Evolutionary conservation across 2,888 invertebrate genomes (phyloP).

Genomic region (Ommatoiulus sabulosus): DNA sequence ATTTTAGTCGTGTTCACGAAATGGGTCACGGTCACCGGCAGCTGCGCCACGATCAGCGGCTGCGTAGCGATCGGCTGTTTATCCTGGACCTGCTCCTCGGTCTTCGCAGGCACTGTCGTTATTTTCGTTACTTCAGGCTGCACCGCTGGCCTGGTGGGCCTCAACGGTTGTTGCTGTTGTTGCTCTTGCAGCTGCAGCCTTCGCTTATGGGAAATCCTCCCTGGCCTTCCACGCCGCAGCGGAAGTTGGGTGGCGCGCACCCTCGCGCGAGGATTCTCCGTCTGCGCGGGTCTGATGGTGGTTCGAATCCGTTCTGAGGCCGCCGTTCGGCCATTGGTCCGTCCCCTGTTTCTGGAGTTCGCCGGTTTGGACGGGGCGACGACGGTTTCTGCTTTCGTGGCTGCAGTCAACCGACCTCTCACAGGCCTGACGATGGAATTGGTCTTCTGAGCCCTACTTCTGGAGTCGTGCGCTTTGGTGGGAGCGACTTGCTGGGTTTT

Average conservation of each 20-base stretch:
- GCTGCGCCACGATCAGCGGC: background rate
- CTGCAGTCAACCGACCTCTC: background rate
- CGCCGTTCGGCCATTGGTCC: slow-evolving; percentile 2
- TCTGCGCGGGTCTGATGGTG: slow-evolving; percentile 56
- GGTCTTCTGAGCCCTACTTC: background rate
- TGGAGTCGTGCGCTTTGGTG: background rate
- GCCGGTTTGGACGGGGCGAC: background rate
- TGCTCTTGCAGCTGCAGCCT: slow-evolving; percentile 30
- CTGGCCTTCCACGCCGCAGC: slow-evolving; percentile 48
- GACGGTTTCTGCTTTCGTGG: slow-evolving; percentile 46
- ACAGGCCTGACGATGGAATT: background rate
- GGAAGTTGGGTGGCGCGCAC: background rate
- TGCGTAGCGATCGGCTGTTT: background rate
- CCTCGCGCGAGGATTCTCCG: slow-evolving; percentile 49
- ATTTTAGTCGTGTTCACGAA: slow-evolving; percentile 59
- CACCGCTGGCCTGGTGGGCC: background rate
- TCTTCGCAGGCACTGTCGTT: background rate
- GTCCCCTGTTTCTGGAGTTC: background rate
- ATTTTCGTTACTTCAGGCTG: slow-evolving; percentile 33
- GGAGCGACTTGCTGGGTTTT: slow-evolving; percentile 12
- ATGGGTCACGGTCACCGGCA: slow-evolving; percentile 59
- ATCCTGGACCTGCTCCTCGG: slow-evolving; percentile 9
- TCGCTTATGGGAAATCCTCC: slow-evolving; percentile 41
- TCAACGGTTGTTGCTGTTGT: slow-evolving; percentile 37
- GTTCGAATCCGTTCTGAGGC: slow-evolving; percentile 16